Evolutionary conservation across 2,113 vertebrate species (phyloP).

Genomic region (Asarcornis scutulata): DNA sequence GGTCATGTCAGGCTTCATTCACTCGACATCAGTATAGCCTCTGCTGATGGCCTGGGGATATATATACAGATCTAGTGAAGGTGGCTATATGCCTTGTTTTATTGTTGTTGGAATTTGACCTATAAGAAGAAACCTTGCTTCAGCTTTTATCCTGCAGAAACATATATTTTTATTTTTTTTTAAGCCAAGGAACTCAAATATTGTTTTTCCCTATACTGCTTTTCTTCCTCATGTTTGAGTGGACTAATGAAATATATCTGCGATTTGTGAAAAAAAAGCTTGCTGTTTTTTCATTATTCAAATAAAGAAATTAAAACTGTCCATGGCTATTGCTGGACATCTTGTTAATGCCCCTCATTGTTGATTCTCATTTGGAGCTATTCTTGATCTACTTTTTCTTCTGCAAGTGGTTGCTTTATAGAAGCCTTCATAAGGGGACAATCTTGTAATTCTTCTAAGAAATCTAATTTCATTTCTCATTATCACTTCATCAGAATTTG

Average conservation of each 20-base stretch:
- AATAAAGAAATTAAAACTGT: neutral
- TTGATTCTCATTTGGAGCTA: neutral
- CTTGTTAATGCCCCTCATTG: neutral
- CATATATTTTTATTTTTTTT: neutral
- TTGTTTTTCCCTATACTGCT: neutral
- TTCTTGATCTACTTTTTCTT: neutral
- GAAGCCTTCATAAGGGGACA: neutral
- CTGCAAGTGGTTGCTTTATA: neutral
- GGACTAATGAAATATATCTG: neutral
- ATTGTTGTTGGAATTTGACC: neutral
- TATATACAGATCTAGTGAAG: neutral
- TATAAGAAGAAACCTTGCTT: neutral
- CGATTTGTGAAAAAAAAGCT: neutral
- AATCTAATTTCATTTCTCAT: neutral
- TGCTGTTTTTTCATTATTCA: neutral
- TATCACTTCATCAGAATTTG: neutral
- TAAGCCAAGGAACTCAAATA: neutral
- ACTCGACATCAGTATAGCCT: neutral
- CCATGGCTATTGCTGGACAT: neutral
- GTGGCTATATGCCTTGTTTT: neutral
- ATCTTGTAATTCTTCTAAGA: neutral
- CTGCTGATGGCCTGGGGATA: neutral
- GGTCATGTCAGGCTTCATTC: neutral
- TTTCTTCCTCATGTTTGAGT: neutral
- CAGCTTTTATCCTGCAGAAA: neutral